Evolutionary conservation across 2,797 vertebrate genomes (phyloP), one percentile per base, ranked within the genome.

Genomic region (Peromyscus aztecus): DNA sequence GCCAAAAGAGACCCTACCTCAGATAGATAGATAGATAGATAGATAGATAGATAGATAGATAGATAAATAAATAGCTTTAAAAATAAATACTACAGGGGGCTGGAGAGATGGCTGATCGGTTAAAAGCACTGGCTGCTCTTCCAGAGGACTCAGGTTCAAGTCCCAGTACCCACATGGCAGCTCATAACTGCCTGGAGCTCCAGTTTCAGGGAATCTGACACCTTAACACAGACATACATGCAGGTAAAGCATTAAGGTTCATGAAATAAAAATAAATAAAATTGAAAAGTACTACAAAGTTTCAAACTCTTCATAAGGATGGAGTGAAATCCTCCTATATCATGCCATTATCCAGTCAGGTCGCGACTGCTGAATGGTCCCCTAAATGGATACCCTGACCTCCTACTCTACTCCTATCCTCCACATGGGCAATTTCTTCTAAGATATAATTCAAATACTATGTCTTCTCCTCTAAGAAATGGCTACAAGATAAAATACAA

Each of bases 401-500:
- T n/a, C 52, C n/a, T 5, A 43, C 43, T 49, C 43, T 16, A 77
- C 49, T 49, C 43, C 27, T 78, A 49, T 4, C 76, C 76, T 78
- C 43, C 69, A 78, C 57, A 81, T 19, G 43, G 55, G 59, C 46
- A 75, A 40, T 29, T 89, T 93, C 83, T 91, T 61, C 65, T 84
- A 90, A 92, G 13, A 29, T 61, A 87, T 40, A 43, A 67, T 29
- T 87, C 76, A 94, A 91, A 81, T 31, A 27, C 59, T 75, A 6
- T 84, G 52, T 87, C 37, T 95, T 46, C 43, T 81, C 87, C 90
- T 63, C 27, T 76, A 57, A 95, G 52, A 91, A 90, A 77, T 11
- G 73, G 23, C 73, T 29, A 46, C 43, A 61, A 93, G 43, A 91
- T 84, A 69, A 94, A 94, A 87, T 86, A 27, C 75, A 65, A 86